Percentiles rank a stretch among this genome's conserved stretches.
These are phyloP conservation scores for Antechinus stuartii DNA, from an alignment of 2,113 vertebrate species.

Conservation along the genomic window DNA sequence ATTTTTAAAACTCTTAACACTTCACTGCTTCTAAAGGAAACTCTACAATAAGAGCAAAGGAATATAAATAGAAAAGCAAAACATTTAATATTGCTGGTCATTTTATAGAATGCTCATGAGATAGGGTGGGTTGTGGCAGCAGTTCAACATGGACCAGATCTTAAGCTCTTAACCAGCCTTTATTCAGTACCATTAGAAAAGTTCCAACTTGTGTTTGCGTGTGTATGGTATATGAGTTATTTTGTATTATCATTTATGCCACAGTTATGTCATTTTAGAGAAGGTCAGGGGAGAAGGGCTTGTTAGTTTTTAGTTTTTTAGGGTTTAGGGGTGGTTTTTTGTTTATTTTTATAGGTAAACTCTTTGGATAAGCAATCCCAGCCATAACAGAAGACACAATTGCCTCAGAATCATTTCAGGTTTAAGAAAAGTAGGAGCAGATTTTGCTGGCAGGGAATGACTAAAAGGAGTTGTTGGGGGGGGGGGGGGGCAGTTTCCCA, in stretches of 20 bases:
- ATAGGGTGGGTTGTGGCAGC: conserved; percentile 38
- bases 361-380: conserved; percentile 30
- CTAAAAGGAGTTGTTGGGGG: conserved; percentile 7
- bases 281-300: conserved; percentile 25
- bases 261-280: background rate
- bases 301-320: conserved; percentile 5
- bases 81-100: conserved; percentile 24
- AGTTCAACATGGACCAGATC: background rate
- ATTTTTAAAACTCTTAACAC: conserved; percentile 52
- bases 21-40: conserved; percentile 69
- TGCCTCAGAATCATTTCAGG: conserved; percentile 17
- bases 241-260: background rate
- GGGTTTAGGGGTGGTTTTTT: background rate
- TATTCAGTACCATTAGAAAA: conserved; percentile 44
- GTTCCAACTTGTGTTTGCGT: background rate
- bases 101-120: conserved; percentile 53
- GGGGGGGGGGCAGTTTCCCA: no score
- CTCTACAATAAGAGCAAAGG: conserved; percentile 22
- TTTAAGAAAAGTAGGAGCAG: background rate
- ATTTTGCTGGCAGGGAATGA: conserved; percentile 26
- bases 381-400: conserved; percentile 46
- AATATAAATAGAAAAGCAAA: conserved; percentile 39
- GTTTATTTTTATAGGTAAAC: background rate
- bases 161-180: conserved; percentile 29
- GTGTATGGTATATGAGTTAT: background rate